Evolutionary conservation across 2,797 vertebrate species (phyloP).

Genomic region (Sebastolobus alascanus): DNA sequence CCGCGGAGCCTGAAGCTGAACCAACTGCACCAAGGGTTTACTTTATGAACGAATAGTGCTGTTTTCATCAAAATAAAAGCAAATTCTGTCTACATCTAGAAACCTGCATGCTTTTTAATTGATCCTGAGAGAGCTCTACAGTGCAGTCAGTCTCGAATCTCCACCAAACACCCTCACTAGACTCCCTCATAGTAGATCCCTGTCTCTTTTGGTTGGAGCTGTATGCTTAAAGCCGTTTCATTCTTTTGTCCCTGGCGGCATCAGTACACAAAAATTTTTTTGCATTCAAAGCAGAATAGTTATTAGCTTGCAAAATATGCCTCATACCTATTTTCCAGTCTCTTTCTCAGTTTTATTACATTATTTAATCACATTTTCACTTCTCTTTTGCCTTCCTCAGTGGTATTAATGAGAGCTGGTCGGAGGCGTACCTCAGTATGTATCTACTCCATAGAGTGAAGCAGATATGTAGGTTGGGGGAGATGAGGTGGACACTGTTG

Average conservation of each 20-base stretch:
- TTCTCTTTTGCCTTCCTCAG: background rate
- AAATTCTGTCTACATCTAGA: conserved; percentile 43
- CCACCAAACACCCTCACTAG: conserved; percentile 11
- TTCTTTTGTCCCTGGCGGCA: background rate
- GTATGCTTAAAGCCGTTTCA: conserved; percentile 9
- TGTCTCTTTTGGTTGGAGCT: conserved; percentile 1
- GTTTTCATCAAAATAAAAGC: conserved; percentile 52
- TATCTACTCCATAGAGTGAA: conserved; percentile 8
- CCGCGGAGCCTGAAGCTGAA: background rate
- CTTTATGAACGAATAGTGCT: conserved; percentile 20
- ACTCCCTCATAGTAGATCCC: background rate
- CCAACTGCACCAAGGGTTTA: conserved; percentile 16
- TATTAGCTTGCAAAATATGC: conserved; percentile 14
- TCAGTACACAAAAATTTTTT: conserved; percentile 2
- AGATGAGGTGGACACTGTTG: conserved; percentile 40
- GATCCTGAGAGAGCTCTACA: conserved; percentile 29
- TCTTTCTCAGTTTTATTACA: conserved; percentile 5
- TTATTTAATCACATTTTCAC: conserved; percentile 2
- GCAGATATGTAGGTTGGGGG: conserved; percentile 19
- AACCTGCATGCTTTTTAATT: conserved; percentile 11
- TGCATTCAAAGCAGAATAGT: conserved; percentile 23
- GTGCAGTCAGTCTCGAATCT: conserved; percentile 21
- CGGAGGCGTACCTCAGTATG: conserved; percentile 4
- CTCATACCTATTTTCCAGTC: background rate
- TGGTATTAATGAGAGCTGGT: conserved; percentile 27